Evolutionary conservation across 2,797 vertebrate species (phyloP).

Genomic region (Notolabrus celidotus): DNA sequence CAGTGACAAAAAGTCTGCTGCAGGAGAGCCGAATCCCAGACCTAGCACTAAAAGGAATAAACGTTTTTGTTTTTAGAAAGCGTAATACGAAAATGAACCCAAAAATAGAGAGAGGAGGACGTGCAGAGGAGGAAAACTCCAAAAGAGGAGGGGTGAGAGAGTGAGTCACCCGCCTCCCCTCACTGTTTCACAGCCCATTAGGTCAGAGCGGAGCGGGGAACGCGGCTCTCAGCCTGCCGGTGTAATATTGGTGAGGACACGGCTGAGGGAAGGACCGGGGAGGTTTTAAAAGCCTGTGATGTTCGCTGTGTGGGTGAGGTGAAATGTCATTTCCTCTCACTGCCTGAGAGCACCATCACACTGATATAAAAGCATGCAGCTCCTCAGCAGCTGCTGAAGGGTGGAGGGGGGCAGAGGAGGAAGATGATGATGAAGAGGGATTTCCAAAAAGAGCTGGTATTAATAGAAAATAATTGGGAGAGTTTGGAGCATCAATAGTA

Average conservation of each 20-base stretch:
- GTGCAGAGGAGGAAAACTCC: neutral
- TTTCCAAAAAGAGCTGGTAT: neutral
- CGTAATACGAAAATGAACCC: neutral
- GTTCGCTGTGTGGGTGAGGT: slow-evolving; percentile 61
- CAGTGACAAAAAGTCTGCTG: too few species aligned
- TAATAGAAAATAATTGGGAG: neutral
- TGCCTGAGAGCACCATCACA: slow-evolving; percentile 56
- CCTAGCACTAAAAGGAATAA: neutral
- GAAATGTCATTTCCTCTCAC: slow-evolving; percentile 70
- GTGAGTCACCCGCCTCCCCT: neutral
- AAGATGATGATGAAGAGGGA: slow-evolving; percentile 16
- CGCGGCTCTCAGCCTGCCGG: slow-evolving; percentile 51
- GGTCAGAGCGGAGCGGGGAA: slow-evolving; percentile 61
- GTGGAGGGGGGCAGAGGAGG: too few species aligned
- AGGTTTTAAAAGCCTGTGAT: slow-evolving; percentile 73
- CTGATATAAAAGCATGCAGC: slow-evolving; percentile 58
- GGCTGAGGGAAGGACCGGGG: slow-evolving; percentile 44
- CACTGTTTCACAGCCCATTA: slow-evolving; percentile 67
- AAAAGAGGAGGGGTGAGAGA: slow-evolving; percentile 33
- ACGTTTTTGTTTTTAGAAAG: neutral
- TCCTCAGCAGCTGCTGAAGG: slow-evolving; percentile 45
- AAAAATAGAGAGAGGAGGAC: slow-evolving; percentile 14
- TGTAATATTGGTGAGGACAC: slow-evolving; percentile 58
- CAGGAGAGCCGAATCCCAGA: neutral
- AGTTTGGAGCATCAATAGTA: neutral